These are phyloP conservation scores for Lethenteron camtschaticum DNA, from an alignment of 2,113 vertebrate species.

Conservation along the genomic window DNA sequence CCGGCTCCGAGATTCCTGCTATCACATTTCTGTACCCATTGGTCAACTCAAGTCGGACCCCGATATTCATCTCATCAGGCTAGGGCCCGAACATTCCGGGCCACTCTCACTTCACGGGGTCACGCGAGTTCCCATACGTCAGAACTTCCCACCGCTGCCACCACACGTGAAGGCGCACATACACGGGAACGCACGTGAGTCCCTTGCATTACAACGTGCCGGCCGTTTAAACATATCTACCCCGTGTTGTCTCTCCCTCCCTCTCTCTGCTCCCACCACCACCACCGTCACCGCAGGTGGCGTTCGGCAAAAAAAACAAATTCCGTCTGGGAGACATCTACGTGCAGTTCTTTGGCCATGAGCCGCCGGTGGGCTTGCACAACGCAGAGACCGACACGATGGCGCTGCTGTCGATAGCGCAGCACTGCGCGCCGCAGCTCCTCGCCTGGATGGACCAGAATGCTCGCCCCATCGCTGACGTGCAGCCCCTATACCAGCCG, in stretches of 20 bases:
- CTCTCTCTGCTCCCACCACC: neutral
- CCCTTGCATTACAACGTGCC: neutral
- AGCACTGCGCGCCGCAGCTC: slow-evolving; percentile 13
- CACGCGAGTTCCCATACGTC: too few relatives aligned
- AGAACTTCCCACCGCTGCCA: too few relatives aligned
- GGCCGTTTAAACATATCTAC: too few relatives aligned
- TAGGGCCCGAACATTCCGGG: too few relatives aligned
- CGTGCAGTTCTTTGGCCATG: slow-evolving; percentile 11
- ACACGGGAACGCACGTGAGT: slow-evolving; percentile 13
- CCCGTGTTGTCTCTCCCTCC: too few relatives aligned
- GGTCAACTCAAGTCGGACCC: too few relatives aligned
- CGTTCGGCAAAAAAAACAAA: slow-evolving; percentile 6
- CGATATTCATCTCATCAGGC: too few relatives aligned
- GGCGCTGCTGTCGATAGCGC: slow-evolving; percentile 16
- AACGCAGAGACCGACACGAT: slow-evolving; percentile 13
- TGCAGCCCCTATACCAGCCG: slow-evolving; percentile 17
- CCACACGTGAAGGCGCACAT: too few relatives aligned
- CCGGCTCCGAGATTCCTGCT: too few relatives aligned
- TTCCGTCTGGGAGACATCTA: slow-evolving; percentile 18
- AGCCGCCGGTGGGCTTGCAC: neutral
- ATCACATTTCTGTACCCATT: too few relatives aligned
- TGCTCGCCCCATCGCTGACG: slow-evolving; percentile 15
- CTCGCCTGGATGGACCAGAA: slow-evolving; percentile 13
- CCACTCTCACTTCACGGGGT: too few relatives aligned
- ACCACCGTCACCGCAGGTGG: slow-evolving; percentile 9